A percentile compares a stretch with the other conserved stretches of the same genome.
Conservation (phyloP, 2,797 vertebrate genomes). For the Phoxinus dragarum region DNA sequence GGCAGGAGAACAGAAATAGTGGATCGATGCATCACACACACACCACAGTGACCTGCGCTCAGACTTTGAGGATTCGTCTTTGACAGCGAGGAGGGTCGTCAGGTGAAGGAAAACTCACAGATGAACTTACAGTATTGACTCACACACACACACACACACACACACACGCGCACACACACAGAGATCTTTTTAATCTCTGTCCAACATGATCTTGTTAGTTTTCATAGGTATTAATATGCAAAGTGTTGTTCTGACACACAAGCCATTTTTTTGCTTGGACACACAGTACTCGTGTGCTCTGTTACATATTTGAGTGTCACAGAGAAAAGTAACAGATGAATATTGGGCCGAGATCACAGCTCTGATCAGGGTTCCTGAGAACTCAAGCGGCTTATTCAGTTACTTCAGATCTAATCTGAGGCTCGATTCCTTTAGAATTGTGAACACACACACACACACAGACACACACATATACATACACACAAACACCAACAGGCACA, state of each 20-base stretch:
- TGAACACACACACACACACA: not conserved
- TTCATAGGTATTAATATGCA: not conserved
- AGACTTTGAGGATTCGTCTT: slow-evolving; percentile 7
- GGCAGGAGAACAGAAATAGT: slow-evolving; percentile 75
- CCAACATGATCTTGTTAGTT: not conserved
- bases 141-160: not conserved
- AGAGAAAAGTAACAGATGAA: not conserved
- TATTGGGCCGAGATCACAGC: not conserved
- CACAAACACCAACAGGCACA: too few relatives aligned
- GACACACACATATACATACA: not conserved
- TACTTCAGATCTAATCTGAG: slow-evolving; percentile 1
- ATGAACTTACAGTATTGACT: slow-evolving; percentile 1
- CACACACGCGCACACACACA: too few relatives aligned
- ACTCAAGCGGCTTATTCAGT: not conserved
- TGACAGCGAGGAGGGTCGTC: not conserved
- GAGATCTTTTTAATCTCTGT: not conserved
- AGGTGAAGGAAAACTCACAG: not conserved
- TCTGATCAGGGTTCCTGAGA: not conserved
- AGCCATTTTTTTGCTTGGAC: too few relatives aligned
- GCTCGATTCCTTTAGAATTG: not conserved
- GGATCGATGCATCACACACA: slow-evolving; percentile 67
- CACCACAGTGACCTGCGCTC: slow-evolving; percentile 24
- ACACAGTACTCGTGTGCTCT: not conserved
- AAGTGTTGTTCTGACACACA: not conserved
- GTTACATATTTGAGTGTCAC: not conserved